Base-by-base conservation (phyloP, 2,113 vertebrate genomes). In the Callipepla squamata region DNA sequence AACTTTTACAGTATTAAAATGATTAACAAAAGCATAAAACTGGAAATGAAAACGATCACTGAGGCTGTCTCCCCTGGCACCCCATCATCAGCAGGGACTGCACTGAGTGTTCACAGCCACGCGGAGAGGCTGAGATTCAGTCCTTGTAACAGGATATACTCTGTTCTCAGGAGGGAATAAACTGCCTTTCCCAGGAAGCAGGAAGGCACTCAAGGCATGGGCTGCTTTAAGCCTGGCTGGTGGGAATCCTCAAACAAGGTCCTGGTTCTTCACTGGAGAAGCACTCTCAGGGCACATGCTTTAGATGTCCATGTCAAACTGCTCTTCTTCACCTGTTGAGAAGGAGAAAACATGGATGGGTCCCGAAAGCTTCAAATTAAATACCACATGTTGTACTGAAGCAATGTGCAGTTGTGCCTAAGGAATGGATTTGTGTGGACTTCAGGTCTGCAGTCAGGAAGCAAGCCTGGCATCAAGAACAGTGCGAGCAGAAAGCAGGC, bases 231-330 rank as follows among this genome's bases (percentile, higher is more conserved):
- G 96, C 95, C 95, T 90, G 85, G 92, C 95, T 94, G 91, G 74
- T 96, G 94, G 72, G 45, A 95, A 94, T 94, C 95, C 91, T 95
- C 91, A 62, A 61, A 44, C 59, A 85, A 96, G 75, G 80, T 85
- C 91, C 84, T 70, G 75, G 40, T 69, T 93, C 93, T 95, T 78
- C 80, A 79, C n/a, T 51, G 79, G 80, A 30, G 36, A 47, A 94
- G 93, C 91, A 67, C 59, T 88, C 70, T n/a, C 67, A 1, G 23
- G 55, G 73, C 90, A 61, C 3, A 13, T 20, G 68, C 2, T 11
- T 94, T 96, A 98, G 96, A 98, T 98, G 97, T 98, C 98, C 97
- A 98, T 98, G 96, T 98, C 98, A n/a, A 98, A 98, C 95, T 98
- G 98, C 62, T 98, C 96, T 5, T 98, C 98, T 25, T 98, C 98